These are phyloP conservation scores for Cantharis nigra DNA, from an alignment of 2,888 invertebrate genomes.

Conservation along the genomic window DNA sequence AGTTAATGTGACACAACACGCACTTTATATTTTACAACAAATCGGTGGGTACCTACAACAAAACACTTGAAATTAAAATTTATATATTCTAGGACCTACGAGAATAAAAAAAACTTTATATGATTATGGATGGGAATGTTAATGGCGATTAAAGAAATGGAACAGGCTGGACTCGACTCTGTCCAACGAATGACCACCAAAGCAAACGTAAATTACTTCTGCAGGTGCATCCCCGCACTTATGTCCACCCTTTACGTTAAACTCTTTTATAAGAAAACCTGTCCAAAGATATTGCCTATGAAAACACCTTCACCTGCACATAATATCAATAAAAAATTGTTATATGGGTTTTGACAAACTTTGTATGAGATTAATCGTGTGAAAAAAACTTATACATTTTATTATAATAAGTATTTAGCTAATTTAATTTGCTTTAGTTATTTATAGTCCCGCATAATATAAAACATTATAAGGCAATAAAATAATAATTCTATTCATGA, in stretches of 20 bases:
- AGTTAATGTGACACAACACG: background rate
- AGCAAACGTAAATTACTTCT: conserved; percentile 37
- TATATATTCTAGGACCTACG: background rate
- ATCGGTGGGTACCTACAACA: background rate
- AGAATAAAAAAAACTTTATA: background rate
- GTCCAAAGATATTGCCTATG: conserved; percentile 21
- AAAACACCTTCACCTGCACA: conserved; percentile 33
- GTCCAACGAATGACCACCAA: conserved; percentile 32
- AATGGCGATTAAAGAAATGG: conserved; percentile 14
- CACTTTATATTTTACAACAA: background rate
- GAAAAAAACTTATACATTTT: background rate
- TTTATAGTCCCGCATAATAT: background rate
- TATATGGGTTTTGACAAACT: background rate
- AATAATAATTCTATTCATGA: background rate
- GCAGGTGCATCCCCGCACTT: conserved; percentile 40
- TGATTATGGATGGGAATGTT: conserved; percentile 8
- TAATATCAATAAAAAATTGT: conserved; percentile 33
- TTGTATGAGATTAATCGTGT: background rate
- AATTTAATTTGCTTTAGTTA: background rate
- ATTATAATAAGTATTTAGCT: background rate
- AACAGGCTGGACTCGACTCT: conserved; percentile 17
- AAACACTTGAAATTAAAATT: background rate
- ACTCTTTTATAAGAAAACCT: conserved; percentile 30
- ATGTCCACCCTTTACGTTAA: conserved; percentile 25
- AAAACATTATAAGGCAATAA: background rate